Evolutionary conservation across 2,113 vertebrate genomes (phyloP), one percentile per base, ranked within the genome.

Genomic region (Corythornis vintsioides): DNA sequence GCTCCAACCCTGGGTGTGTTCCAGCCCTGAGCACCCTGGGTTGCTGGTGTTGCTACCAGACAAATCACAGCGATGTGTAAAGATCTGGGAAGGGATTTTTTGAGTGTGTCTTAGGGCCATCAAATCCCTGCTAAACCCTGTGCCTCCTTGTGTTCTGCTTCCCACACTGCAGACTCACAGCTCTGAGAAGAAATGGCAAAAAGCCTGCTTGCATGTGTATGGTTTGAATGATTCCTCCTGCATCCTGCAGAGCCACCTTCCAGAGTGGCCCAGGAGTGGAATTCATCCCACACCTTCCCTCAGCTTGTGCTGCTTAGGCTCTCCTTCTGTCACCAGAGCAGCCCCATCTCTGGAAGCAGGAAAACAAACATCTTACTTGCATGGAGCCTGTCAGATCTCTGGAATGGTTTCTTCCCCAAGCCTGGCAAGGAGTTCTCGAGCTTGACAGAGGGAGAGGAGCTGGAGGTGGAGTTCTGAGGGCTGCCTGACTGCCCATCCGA

Each of bases 301-400:
- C 31, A 5, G 0, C 11, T 77, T 16, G 38, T 60, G 69, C 69
- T 50, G 3, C 5, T 22, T 3, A 29, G 73, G 48, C 28, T 72
- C 83, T 69, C 53, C 47, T 14, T 45, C 43, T 42, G 66, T 24
- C 70, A 16, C 42, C 18, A 70, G 43, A 86, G 53, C 72, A 74
- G 69, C 13, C 28, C 8, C 9, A 86, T 18, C 88, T 24, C 69
- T 7, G 33, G 31, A 60, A 86, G 67, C 65, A 97, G 59, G 42
- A 55, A 38, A 53, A 15, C 4, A 13, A 65, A 1, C 25, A 6
- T 83, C 97, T 98, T 97, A 99, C 99, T 97, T 98, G 98, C 98
- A 35, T 97, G 98, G 14, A 99, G 98, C 69, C 99, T 97, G 93
- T 98, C 97, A 11, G 99, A 97, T 42, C 98, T 98, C 92, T 98